phyloP scores from a whole-genome alignment of 2,888 invertebrate species.

The Cryptocheilus praepositus region DNA sequence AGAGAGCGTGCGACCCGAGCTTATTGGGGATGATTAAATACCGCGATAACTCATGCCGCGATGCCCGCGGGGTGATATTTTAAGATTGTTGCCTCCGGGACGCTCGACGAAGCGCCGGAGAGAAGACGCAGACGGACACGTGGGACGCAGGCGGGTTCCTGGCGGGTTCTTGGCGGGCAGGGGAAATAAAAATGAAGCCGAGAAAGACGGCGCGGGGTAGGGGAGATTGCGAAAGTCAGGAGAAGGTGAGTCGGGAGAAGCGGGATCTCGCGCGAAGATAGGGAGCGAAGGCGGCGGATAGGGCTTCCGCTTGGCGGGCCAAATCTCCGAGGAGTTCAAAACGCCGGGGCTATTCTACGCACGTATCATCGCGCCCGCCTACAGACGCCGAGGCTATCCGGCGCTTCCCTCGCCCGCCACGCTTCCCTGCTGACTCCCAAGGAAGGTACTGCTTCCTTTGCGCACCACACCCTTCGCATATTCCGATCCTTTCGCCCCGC shows the following conservation, averaged over 20 bases:
- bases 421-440: constrained; percentile 10
- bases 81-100: constrained; percentile 62
- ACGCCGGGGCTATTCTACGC: constrained; percentile 63
- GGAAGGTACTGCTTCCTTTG: constrained; percentile 13
- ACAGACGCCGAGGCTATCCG: constrained; percentile 44
- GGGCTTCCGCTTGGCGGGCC: constrained; percentile 51
- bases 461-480: constrained; percentile 33
- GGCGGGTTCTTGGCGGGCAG: constrained; percentile 5
- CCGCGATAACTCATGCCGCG: constrained; percentile 64
- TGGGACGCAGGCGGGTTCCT: constrained; percentile 16
- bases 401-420: constrained; percentile 31
- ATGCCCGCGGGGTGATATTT: constrained; percentile 64
- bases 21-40: constrained; percentile 70
- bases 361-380: constrained; percentile 66
- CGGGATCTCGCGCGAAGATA: background rate
- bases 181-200: constrained; percentile 18
- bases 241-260: constrained; percentile 1
- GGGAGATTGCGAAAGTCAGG: constrained; percentile 5
- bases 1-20: constrained; percentile 37
- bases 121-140: constrained; percentile 9
- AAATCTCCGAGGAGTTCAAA: constrained; percentile 67
- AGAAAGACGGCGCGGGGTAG: constrained; percentile 23
- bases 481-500: constrained; percentile 25
- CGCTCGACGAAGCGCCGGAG: constrained; percentile 17
- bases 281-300: constrained; percentile 21